Conservation (phyloP, 1,140 invertebrate species). For the Zaprionus capensis region DNA sequence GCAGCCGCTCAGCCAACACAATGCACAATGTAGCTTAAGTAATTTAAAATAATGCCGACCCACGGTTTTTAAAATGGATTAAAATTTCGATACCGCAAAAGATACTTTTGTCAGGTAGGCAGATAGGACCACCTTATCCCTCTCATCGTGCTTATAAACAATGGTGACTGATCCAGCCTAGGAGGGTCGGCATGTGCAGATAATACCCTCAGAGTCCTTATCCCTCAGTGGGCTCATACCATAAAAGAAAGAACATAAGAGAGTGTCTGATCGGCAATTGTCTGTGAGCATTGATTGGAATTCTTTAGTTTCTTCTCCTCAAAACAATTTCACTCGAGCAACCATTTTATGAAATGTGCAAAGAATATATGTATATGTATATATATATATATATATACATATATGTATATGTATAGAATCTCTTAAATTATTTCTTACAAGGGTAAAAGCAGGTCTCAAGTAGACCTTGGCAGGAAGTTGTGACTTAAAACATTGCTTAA, state of each 20-base stretch:
- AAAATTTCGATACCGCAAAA: slow-evolving; percentile 45
- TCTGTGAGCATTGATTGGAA: background rate
- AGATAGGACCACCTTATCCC: slow-evolving; percentile 45
- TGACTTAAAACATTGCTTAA: no score
- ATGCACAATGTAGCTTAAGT: slow-evolving; percentile 49
- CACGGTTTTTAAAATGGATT: slow-evolving; percentile 58
- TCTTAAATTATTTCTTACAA: no score
- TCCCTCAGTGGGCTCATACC: background rate
- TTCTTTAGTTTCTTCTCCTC: background rate
- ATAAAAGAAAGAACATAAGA: no score
- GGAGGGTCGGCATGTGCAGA: background rate
- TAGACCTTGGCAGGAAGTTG: no score
- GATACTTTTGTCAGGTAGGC: slow-evolving; percentile 54
- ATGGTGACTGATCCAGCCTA: slow-evolving; percentile 7
- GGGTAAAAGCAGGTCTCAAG: no score
- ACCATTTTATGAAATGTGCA: no score
- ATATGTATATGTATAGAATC: no score
- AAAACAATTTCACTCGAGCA: background rate
- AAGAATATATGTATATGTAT: no score
- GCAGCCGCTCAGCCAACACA: slow-evolving; percentile 10
- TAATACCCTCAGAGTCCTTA: background rate
- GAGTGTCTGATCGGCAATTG: background rate
- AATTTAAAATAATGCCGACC: slow-evolving; percentile 47
- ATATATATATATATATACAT: no score
- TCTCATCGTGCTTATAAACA: background rate